Percentiles rank a stretch among this genome's conserved stretches.
phyloP scores from a whole-genome alignment of 2,113 vertebrate species.

The Calidris pygmaea region DNA sequence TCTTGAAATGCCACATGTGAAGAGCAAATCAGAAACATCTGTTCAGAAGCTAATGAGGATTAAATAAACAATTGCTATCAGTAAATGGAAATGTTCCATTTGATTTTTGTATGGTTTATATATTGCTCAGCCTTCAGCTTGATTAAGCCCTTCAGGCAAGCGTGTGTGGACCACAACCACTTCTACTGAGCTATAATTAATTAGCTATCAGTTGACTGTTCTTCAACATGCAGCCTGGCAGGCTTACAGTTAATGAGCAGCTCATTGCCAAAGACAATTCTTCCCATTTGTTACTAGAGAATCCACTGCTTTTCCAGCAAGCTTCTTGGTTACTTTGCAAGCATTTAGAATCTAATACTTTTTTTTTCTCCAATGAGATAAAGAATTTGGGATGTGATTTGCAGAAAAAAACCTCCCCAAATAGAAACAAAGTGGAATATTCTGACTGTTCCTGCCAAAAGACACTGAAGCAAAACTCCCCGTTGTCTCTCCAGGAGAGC shows the following conservation, averaged over 20 bases:
- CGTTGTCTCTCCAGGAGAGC: not conserved
- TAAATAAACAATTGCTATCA: not conserved
- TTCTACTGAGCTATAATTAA: not conserved
- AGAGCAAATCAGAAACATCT: not conserved
- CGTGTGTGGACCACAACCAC: not conserved
- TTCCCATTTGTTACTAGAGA: not conserved
- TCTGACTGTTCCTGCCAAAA: not conserved
- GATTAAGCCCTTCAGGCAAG: not conserved
- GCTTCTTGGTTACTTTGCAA: not conserved
- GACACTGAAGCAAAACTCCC: not conserved
- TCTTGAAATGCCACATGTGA: not conserved
- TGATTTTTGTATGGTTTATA: not conserved
- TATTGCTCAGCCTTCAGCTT: not conserved
- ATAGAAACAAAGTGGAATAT: not conserved
- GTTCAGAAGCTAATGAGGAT: not conserved
- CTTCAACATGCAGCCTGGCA: not conserved
- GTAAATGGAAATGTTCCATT: not conserved
- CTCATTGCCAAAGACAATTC: not conserved
- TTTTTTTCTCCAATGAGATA: not conserved
- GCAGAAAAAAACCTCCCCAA: not conserved
- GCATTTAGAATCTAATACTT: not conserved
- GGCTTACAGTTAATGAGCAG: not conserved
- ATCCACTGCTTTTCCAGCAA: not conserved
- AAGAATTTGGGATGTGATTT: not conserved
- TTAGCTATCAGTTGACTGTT: not conserved